Conservation (phyloP, 2,888 invertebrate species). For the Phasia obesa region DNA sequence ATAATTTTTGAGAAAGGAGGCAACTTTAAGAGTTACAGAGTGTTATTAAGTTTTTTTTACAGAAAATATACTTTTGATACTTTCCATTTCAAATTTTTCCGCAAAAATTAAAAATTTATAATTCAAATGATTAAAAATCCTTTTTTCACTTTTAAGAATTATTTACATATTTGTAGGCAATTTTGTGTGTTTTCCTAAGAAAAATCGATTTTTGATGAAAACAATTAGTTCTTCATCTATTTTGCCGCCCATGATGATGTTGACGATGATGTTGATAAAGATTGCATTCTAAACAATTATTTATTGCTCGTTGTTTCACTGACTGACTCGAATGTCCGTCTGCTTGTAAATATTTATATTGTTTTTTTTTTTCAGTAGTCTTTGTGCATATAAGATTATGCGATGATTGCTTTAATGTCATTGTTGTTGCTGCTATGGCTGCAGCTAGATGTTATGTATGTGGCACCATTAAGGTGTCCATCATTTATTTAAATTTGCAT, state of each 20-base stretch:
- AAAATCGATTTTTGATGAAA: too few species aligned
- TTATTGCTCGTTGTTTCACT: conserved; percentile 64
- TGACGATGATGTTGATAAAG: conserved; percentile 56
- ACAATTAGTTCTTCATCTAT: too few species aligned
- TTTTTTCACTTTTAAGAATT: too few species aligned
- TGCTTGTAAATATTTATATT: conserved; percentile 1
- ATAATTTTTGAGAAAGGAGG: too few species aligned
- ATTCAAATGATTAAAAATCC: too few species aligned
- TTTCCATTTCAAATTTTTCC: too few species aligned
- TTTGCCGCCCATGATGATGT: conserved; percentile 38
- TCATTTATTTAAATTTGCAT: conserved; percentile 71
- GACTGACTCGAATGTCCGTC: conserved; percentile 41
- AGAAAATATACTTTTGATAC: too few species aligned
- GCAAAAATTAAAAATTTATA: too few species aligned
- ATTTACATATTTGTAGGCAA: too few species aligned
- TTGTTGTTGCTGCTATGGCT: conserved; percentile 23
- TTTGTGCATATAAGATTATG: conserved; percentile 54
- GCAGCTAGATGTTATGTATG: conserved; percentile 63
- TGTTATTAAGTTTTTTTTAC: too few species aligned
- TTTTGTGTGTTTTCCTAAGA: too few species aligned
- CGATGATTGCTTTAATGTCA: conserved; percentile 53
- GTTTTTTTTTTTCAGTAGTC: conserved; percentile 18
- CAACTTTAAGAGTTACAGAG: too few species aligned
- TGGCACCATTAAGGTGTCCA: conserved; percentile 71
- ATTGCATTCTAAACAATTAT: conserved; percentile 68